Percentiles rank a stretch among this genome's conserved stretches.
Conservation (phyloP, 2,888 invertebrate species). For the Poecilus cupreus region DNA sequence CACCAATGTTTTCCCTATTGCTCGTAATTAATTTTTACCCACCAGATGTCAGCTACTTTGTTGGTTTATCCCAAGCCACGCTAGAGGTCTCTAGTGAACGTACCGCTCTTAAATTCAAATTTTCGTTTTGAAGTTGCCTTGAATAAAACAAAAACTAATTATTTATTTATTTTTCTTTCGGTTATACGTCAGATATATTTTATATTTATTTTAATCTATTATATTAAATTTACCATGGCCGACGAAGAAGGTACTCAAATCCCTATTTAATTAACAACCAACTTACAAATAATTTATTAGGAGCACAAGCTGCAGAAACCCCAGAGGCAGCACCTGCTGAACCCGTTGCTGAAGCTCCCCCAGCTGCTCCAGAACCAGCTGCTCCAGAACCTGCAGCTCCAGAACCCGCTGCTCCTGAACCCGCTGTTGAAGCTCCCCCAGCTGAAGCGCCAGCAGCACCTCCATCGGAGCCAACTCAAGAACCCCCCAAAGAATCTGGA, state of each 20-base stretch:
- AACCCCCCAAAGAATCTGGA: not conserved
- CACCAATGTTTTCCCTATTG: too few relatives aligned
- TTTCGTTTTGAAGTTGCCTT: not conserved
- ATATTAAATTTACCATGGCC: not conserved
- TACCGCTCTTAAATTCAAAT: too few relatives aligned
- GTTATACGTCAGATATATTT: not conserved
- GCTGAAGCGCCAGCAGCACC: not conserved
- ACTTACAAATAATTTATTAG: too few relatives aligned
- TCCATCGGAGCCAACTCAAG: not conserved
- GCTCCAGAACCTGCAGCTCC: conserved; percentile 43
- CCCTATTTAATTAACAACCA: too few relatives aligned
- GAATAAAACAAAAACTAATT: not conserved
- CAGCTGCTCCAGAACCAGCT: conserved; percentile 36
- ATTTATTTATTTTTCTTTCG: not conserved
- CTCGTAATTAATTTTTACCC: too few relatives aligned
- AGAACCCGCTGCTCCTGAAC: not conserved
- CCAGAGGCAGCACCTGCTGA: conserved; percentile 17
- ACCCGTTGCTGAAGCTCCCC: conserved; percentile 24
- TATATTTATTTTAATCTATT: not conserved
- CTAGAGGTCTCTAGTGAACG: too few relatives aligned
- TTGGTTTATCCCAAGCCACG: too few relatives aligned
- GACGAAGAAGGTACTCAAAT: too few relatives aligned
- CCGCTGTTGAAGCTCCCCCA: not conserved
- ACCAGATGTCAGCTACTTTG: too few relatives aligned
- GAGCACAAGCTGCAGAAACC: not conserved